These are phyloP conservation scores for Hepsetus odoe DNA, from an alignment of 2,113 vertebrate species.

Conservation along the genomic window DNA sequence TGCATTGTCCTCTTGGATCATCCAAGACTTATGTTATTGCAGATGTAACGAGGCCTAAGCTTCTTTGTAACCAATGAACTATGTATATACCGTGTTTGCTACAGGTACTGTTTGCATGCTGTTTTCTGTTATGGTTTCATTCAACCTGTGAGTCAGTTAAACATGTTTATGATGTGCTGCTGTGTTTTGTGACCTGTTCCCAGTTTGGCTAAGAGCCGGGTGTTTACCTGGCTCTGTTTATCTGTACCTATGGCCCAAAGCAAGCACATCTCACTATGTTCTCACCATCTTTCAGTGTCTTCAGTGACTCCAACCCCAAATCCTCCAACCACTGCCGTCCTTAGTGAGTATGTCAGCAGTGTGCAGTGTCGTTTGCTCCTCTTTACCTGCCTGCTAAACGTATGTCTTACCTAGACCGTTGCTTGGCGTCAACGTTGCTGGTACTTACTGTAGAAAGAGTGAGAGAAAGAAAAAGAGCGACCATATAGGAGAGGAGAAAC, in stretches of 20 bases:
- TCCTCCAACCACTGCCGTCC: constrained; percentile 67
- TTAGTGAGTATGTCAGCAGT: constrained; percentile 78
- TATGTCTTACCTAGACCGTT: constrained; percentile 15
- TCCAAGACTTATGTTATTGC: too few relatives aligned
- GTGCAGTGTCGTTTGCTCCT: constrained; percentile 61
- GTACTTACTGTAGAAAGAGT: constrained; percentile 32
- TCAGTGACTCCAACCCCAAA: constrained; percentile 68
- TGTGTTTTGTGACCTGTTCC: background rate
- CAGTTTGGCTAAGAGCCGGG: background rate
- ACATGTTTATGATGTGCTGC: constrained; percentile 21
- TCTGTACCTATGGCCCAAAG: background rate
- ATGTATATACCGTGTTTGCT: background rate
- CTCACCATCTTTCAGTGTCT: constrained; percentile 76
- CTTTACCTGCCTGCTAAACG: constrained; percentile 32
- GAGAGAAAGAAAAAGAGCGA: constrained; percentile 36
- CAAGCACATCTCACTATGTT: constrained; percentile 65
- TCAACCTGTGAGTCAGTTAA: constrained; percentile 1
- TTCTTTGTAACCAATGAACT: background rate
- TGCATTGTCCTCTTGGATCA: too few relatives aligned
- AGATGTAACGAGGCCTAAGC: too few relatives aligned
- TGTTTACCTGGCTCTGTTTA: too few relatives aligned
- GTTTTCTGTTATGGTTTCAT: background rate
- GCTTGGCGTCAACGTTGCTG: constrained; percentile 8
- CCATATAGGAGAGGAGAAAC: constrained; percentile 22
- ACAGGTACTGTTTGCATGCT: constrained; percentile 23